Percentiles rank a stretch among this genome's conserved stretches.
phyloP scores from a whole-genome alignment of 2,113 vertebrate species.

The Aldabrachelys gigantea region DNA sequence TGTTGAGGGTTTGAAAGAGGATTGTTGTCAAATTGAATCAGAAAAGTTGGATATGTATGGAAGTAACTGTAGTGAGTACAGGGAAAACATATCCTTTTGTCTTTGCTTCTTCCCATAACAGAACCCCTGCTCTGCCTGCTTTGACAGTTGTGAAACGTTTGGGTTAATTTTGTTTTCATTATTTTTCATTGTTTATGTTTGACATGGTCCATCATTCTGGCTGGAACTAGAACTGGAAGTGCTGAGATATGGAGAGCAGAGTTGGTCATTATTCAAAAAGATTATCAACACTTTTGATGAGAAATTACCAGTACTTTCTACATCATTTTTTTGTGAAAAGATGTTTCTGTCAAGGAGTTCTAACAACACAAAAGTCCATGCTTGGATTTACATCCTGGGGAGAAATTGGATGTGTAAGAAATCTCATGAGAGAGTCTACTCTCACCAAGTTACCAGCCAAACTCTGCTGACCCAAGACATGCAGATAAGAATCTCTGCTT shows the following conservation, averaged over 20 bases:
- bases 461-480: neutral
- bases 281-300: neutral
- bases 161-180: neutral
- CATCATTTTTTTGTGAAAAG: neutral
- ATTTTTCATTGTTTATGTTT: neutral
- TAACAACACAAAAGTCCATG: accelerated
- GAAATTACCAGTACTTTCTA: neutral
- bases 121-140: neutral
- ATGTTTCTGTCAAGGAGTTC: neutral
- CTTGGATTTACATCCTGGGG: neutral
- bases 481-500: neutral
- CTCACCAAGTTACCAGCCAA: neutral
- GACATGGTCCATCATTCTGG: neutral
- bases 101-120: neutral
- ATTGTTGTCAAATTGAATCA: neutral
- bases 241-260: neutral
- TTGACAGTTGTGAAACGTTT: neutral
- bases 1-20: neutral
- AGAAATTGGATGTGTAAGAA: neutral
- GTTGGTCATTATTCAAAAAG: neutral
- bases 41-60: neutral
- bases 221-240: accelerated
- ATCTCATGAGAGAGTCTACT: neutral
- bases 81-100: neutral
- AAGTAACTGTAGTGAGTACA: neutral